Percentiles rank a stretch among this genome's conserved stretches.
Conservation (phyloP, 1,140 invertebrate genomes). For the Heliconius hermathena region DNA sequence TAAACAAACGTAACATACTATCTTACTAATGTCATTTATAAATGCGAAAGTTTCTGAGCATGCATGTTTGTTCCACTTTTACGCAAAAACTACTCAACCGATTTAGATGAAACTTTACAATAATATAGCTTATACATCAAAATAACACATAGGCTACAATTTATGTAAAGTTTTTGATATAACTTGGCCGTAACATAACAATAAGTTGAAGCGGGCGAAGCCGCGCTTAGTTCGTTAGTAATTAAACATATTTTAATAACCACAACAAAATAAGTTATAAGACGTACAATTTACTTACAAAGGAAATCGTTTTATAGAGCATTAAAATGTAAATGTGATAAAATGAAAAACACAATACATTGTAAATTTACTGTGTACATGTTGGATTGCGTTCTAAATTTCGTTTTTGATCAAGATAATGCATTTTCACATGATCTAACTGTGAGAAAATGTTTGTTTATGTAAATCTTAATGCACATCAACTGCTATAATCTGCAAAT, state of each 20-base stretch:
- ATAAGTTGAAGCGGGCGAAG: too few relatives aligned
- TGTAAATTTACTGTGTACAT: conserved; percentile 9
- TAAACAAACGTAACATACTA: too few relatives aligned
- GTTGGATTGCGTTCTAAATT: conserved; percentile 2
- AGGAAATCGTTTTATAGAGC: conserved; percentile 20
- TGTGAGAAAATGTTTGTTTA: conserved; percentile 22
- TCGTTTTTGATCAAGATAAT: not conserved
- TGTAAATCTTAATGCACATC: not conserved
- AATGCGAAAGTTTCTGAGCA: too few relatives aligned
- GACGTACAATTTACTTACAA: not conserved
- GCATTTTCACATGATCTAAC: not conserved
- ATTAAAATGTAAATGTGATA: conserved; percentile 20
- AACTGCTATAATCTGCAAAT: not conserved
- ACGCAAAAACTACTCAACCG: too few relatives aligned
- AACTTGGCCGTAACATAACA: too few relatives aligned
- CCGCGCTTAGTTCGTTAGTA: too few relatives aligned
- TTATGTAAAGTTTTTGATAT: too few relatives aligned
- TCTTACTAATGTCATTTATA: too few relatives aligned
- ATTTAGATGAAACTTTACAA: too few relatives aligned
- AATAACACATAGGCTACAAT: too few relatives aligned
- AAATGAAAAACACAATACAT: conserved; percentile 3
- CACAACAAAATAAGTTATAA: not conserved
- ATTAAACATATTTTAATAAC: not conserved
- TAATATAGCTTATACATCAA: too few relatives aligned
- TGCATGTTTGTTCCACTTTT: too few relatives aligned